Conservation (phyloP, 92 coral and sea anemone genomes). For the Ricordea florida region DNA sequence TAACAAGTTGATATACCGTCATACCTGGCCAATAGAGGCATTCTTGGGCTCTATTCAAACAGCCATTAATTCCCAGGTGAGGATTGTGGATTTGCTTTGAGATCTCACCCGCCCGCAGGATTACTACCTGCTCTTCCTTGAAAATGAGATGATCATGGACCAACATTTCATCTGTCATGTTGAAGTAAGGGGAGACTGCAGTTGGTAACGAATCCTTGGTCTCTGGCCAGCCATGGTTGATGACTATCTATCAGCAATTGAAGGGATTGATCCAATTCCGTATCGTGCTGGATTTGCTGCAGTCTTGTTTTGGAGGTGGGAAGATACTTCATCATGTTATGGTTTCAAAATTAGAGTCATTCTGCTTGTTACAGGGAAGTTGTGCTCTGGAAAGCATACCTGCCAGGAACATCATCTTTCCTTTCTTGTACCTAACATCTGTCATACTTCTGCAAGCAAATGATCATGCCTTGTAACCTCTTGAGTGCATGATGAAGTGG, state of each 20-base stretch:
- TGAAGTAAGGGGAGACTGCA: slow-evolving; percentile 34
- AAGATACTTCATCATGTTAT: slow-evolving; percentile 50
- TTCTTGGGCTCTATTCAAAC: slow-evolving; percentile 51
- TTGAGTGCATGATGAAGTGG: slow-evolving; percentile 29
- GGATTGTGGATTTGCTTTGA: slow-evolving; percentile 17
- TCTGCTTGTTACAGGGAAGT: slow-evolving; percentile 17
- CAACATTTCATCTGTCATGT: slow-evolving; percentile 25
- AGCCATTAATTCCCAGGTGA: slow-evolving; percentile 35
- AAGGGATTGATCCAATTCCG: slow-evolving; percentile 43
- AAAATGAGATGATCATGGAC: slow-evolving; percentile 46
- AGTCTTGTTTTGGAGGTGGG: slow-evolving; percentile 33
- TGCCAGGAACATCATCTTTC: slow-evolving; percentile 37
- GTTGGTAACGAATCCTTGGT: slow-evolving; percentile 10
- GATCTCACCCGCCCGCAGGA: slow-evolving; percentile 22
- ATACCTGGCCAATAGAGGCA: slow-evolving; percentile 60
- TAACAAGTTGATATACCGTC: slow-evolving; percentile 47
- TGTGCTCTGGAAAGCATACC: slow-evolving; percentile 46
- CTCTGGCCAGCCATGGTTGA: slow-evolving; percentile 50
- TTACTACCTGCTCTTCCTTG: slow-evolving; percentile 39
- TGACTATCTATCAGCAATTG: slow-evolving; percentile 25
- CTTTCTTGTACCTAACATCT: slow-evolving; percentile 41
- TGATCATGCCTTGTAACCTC: slow-evolving; percentile 53
- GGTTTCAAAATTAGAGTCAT: slow-evolving; percentile 29
- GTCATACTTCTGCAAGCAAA: slow-evolving; percentile 48
- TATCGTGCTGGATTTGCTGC: slow-evolving; percentile 30